Percentiles rank a stretch among this genome's conserved stretches.
Evolutionary conservation across 2,797 vertebrate species (phyloP).

Genomic region (Gallinago solitaria): DNA sequence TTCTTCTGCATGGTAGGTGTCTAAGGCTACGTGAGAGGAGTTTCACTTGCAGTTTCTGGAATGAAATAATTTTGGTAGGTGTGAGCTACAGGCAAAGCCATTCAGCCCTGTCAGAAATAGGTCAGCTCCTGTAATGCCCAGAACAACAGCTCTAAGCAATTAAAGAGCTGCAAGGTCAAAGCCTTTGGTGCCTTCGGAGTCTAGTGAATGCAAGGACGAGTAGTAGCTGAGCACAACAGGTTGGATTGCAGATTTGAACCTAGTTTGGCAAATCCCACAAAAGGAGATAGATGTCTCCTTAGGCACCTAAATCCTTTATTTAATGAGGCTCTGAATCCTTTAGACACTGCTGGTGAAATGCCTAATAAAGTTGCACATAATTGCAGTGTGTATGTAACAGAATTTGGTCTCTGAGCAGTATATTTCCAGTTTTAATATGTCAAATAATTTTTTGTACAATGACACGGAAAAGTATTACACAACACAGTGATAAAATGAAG

Average conservation of each 20-base stretch:
- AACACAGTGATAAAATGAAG: constrained; percentile 4
- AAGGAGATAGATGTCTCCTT: constrained; percentile 19
- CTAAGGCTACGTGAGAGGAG: not conserved
- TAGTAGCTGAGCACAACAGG: not conserved
- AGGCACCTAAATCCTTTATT: constrained; percentile 34
- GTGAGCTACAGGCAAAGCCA: not conserved
- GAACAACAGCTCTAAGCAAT: constrained; percentile 55
- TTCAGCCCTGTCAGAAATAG: constrained; percentile 39
- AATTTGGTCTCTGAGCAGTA: not conserved
- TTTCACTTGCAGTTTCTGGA: not conserved
- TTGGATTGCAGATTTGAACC: constrained; percentile 14
- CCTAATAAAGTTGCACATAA: constrained; percentile 38
- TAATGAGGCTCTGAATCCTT: constrained; percentile 6
- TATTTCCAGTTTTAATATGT: not conserved
- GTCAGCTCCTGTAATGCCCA: constrained; percentile 17
- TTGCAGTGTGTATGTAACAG: not conserved
- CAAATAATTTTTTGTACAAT: not conserved
- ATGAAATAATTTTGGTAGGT: not conserved
- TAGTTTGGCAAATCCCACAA: constrained; percentile 29
- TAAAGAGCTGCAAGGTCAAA: constrained; percentile 34
- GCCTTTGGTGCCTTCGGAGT: not conserved
- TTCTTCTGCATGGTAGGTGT: accelerated
- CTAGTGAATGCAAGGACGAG: not conserved
- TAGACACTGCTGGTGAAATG: not conserved
- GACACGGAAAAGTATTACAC: not conserved